phyloP scores from a whole-genome alignment of 2,888 invertebrate genomes.

The Taphrorychus bicolor region DNA sequence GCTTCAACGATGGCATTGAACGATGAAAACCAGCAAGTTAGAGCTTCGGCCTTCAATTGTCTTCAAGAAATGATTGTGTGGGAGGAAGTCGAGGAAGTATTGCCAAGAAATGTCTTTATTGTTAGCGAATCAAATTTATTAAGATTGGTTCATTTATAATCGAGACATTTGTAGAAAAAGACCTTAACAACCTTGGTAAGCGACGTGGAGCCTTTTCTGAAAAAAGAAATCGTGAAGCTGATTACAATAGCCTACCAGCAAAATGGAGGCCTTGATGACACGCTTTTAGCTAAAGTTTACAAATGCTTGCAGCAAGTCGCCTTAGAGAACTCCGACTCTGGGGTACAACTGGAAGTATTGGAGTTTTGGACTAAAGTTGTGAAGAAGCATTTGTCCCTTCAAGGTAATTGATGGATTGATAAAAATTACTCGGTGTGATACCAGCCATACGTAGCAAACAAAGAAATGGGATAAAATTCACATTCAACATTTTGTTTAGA shows the following conservation, averaged over 20 bases:
- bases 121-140: slow-evolving; percentile 9
- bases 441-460: not conserved
- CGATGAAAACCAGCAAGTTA: slow-evolving; percentile 76
- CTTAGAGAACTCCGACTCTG: not conserved
- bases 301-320: slow-evolving; percentile 15
- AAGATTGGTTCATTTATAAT: not conserved
- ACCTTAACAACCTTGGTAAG: slow-evolving; percentile 11
- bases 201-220: slow-evolving; percentile 2
- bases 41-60: slow-evolving; percentile 76
- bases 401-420: slow-evolving; percentile 13
- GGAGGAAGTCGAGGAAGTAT: slow-evolving; percentile 70
- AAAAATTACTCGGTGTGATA: not conserved
- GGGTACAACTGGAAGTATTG: slow-evolving; percentile 17
- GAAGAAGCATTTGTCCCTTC: slow-evolving; percentile 2
- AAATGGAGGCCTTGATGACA: slow-evolving; percentile 7
- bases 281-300: slow-evolving; percentile 13
- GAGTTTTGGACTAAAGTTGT: slow-evolving; percentile 18
- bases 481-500: no score
- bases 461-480: not conserved
- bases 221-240: slow-evolving; percentile 19
- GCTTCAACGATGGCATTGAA: slow-evolving; percentile 70
- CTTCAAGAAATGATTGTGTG: slow-evolving; percentile 72
- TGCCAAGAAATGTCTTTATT: slow-evolving; percentile 58
- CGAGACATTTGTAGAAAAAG: slow-evolving; percentile 16
- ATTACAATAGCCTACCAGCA: slow-evolving; percentile 5